Conservation (phyloP, 2,797 vertebrate genomes). For the Tarsius wallacei region DNA sequence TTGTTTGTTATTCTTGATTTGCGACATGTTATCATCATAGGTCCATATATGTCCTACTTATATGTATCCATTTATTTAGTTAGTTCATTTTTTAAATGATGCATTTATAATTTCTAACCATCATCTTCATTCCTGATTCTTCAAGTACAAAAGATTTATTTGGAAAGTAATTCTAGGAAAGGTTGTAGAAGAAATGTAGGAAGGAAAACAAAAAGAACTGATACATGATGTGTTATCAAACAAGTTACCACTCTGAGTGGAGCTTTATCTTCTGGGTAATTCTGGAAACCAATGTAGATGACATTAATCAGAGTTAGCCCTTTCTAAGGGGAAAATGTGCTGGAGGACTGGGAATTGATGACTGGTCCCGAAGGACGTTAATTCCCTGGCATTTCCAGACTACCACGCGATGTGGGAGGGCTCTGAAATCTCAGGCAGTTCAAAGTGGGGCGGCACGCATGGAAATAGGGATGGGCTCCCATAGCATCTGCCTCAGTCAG, state of each 20-base stretch:
- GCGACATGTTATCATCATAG: neutral
- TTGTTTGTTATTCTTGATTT: slow-evolving; percentile 11
- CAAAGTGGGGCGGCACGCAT: neutral
- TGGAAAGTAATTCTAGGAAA: slow-evolving; percentile 15
- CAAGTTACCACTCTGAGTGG: neutral
- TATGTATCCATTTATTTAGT: neutral
- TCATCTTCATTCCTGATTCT: neutral
- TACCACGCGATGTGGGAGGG: neutral
- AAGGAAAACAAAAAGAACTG: neutral
- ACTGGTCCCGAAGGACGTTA: neutral
- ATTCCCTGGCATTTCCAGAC: neutral
- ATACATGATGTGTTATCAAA: neutral
- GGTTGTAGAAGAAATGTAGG: neutral
- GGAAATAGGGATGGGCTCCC: neutral
- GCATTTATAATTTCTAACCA: slow-evolving; percentile 9
- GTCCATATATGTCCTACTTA: neutral
- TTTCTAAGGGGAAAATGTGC: neutral
- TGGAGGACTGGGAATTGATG: neutral
- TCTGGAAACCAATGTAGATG: neutral
- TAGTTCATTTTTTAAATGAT: neutral
- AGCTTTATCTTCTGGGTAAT: neutral
- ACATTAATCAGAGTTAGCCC: neutral
- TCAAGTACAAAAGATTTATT: neutral
- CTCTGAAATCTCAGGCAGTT: neutral
- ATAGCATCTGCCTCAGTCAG: neutral